Percentiles rank a stretch among this genome's conserved stretches.
Conservation (phyloP, 2,113 vertebrate genomes). For the Engystomops pustulosus region DNA sequence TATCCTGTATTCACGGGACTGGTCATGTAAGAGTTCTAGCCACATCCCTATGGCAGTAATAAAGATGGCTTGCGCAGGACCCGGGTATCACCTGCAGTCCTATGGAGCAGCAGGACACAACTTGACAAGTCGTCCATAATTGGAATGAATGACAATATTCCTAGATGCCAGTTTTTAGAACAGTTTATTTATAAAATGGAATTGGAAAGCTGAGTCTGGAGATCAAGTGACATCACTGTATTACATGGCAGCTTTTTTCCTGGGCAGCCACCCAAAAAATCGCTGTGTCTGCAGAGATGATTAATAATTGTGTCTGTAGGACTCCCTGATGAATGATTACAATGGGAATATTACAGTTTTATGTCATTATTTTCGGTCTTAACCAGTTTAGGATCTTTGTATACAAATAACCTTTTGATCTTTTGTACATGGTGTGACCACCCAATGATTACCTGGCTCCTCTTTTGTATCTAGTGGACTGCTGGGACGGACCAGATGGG, state of each 20-base stretch:
- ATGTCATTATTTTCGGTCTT: not conserved
- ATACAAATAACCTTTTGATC: not conserved
- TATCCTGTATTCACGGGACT: no score
- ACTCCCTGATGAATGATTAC: not conserved
- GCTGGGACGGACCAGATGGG: conserved; percentile 96
- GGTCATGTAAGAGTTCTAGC: no score
- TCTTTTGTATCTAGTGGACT: conserved; percentile 90
- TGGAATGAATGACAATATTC: no score
- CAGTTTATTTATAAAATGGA: no score
- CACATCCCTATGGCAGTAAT: no score
- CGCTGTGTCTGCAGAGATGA: not conserved
- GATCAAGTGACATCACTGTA: not conserved
- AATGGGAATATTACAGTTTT: no score
- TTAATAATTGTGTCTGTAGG: not conserved
- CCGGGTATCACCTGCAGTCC: no score
- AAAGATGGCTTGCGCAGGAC: no score
- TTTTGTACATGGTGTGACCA: not conserved
- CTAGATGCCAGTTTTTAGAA: no score
- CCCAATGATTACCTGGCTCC: not conserved
- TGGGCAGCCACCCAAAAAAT: not conserved
- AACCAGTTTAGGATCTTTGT: not conserved
- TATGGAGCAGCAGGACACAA: no score
- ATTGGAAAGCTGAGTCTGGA: not conserved
- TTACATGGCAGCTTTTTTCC: not conserved
- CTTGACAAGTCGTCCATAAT: no score